Conservation (phyloP, 2,113 vertebrate genomes). For the Colaptes auratus region DNA sequence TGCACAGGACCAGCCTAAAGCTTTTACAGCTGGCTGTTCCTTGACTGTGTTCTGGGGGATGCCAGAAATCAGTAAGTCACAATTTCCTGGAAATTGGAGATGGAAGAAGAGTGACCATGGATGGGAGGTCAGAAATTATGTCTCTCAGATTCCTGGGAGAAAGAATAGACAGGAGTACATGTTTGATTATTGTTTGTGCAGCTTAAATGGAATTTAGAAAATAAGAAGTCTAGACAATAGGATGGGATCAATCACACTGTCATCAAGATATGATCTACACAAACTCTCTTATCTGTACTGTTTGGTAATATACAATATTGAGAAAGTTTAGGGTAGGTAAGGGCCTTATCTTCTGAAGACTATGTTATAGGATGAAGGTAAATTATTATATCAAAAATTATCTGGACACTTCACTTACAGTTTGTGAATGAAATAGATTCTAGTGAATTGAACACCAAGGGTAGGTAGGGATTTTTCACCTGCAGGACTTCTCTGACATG, state of each 20-base stretch:
- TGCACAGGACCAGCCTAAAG: neutral
- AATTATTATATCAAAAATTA: neutral
- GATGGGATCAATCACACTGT: neutral
- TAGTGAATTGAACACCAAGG: neutral
- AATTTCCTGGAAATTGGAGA: neutral
- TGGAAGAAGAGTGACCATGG: neutral
- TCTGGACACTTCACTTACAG: neutral
- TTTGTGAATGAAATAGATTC: neutral
- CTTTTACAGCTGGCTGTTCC: neutral
- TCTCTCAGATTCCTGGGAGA: neutral
- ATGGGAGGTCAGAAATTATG: neutral
- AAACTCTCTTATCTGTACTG: neutral
- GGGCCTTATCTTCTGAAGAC: neutral
- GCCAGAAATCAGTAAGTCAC: neutral
- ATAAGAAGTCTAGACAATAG: neutral
- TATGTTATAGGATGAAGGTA: neutral
- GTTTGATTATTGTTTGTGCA: neutral
- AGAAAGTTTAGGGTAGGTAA: neutral
- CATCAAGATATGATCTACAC: neutral
- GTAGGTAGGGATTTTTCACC: neutral
- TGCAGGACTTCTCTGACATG: neutral
- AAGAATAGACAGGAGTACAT: neutral
- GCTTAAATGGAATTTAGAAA: accelerated
- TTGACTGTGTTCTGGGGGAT: neutral
- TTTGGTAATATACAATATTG: neutral